Evolutionary conservation across 2,888 invertebrate genomes (phyloP).

Genomic region (Scaptodrosophila latifasciaeformis): DNA sequence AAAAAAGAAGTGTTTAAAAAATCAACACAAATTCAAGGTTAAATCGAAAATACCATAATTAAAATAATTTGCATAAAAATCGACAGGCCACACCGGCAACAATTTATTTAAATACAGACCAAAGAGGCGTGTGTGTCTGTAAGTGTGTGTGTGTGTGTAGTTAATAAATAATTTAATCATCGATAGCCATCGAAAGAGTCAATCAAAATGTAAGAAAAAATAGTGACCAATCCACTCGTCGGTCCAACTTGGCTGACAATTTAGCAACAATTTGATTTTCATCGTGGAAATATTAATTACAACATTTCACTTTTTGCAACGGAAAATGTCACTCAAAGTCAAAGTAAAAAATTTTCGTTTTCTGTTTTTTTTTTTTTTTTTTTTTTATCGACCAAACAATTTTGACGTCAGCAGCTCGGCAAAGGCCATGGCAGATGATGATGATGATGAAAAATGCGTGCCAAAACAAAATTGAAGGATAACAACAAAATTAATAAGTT

Average conservation of each 20-base stretch:
- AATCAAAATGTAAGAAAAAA: too few species aligned
- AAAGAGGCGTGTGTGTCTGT: too few species aligned
- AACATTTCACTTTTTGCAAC: conserved; percentile 64
- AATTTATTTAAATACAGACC: neutral
- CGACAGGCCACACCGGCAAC: neutral
- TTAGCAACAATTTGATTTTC: conserved; percentile 42
- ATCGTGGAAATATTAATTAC: conserved; percentile 45
- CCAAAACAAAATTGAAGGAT: too few species aligned
- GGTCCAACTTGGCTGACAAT: too few species aligned
- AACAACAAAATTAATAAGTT: conserved; percentile 5
- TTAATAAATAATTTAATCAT: too few species aligned
- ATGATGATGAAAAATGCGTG: neutral
- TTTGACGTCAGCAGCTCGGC: conserved; percentile 29
- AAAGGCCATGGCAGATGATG: neutral
- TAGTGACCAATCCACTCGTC: too few species aligned
- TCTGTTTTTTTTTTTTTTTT: conserved; percentile 26
- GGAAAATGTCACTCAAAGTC: conserved; percentile 63
- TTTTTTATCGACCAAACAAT: conserved; percentile 38
- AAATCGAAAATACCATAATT: conserved; percentile 14
- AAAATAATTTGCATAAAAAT: conserved; percentile 48
- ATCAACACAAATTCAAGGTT: conserved; percentile 35
- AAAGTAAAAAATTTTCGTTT: conserved; percentile 36
- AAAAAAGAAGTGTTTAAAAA: conserved; percentile 24
- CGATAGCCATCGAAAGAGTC: too few species aligned
- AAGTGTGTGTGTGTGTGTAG: too few species aligned